Evolutionary conservation across 1,140 invertebrate genomes (phyloP).

Genomic region (Penaeus chinensis): DNA sequence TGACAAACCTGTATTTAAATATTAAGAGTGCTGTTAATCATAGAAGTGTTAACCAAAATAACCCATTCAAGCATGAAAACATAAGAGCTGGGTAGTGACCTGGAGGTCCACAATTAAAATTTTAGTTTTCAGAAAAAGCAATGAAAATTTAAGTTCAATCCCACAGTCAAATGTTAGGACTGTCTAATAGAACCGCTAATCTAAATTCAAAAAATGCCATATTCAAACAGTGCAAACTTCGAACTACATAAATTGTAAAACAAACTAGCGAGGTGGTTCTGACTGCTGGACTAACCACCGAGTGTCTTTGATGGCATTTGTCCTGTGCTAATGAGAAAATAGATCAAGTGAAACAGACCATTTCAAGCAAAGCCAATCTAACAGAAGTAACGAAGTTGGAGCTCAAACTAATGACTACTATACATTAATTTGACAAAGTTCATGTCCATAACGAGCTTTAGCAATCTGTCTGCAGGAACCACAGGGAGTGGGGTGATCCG

Average conservation of each 20-base stretch:
- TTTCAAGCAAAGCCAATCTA: slow-evolving; percentile 59
- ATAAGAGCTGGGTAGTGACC: slow-evolving; percentile 51
- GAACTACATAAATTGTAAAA: slow-evolving; percentile 50
- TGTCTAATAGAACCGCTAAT: slow-evolving; percentile 49
- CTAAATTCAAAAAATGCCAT: slow-evolving; percentile 49
- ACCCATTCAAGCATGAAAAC: slow-evolving; percentile 60
- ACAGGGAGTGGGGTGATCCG: slow-evolving; percentile 46
- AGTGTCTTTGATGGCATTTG: slow-evolving; percentile 47
- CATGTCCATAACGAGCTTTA: slow-evolving; percentile 52
- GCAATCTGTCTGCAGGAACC: slow-evolving; percentile 55
- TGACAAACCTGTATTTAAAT: slow-evolving; percentile 58
- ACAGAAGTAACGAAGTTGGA: slow-evolving; percentile 57
- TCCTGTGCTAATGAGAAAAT: slow-evolving; percentile 50
- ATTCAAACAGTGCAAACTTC: slow-evolving; percentile 57
- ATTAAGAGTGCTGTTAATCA: slow-evolving; percentile 57
- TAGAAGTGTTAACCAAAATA: slow-evolving; percentile 57
- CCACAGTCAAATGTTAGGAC: slow-evolving; percentile 55
- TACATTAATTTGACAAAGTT: slow-evolving; percentile 57
- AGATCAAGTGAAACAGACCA: slow-evolving; percentile 58
- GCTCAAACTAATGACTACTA: slow-evolving; percentile 51
- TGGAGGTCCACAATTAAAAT: slow-evolving; percentile 35
- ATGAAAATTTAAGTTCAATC: slow-evolving; percentile 42
- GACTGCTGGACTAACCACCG: slow-evolving; percentile 43
- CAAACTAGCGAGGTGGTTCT: slow-evolving; percentile 52
- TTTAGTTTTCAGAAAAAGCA: slow-evolving; percentile 38